Evolutionary conservation across 2,113 vertebrate species (phyloP), one percentile per base, ranked within the genome.

Genomic region (Setophaga coronata): DNA sequence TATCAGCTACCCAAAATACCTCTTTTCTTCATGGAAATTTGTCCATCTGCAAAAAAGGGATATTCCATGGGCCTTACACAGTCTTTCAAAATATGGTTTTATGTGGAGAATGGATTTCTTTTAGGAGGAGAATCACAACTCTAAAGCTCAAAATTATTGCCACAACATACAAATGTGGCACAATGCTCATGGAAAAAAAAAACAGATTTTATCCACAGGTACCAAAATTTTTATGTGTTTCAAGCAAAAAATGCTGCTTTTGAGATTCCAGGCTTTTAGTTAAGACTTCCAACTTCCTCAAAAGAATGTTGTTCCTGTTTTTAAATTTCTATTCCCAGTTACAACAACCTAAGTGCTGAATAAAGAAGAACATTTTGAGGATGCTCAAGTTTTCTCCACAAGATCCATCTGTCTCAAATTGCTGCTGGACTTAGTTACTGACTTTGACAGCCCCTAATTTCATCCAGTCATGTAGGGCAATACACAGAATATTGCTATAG

Each of bases 101-200:
- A 18, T 38, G 21, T 43, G 36, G 50, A 61, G 7, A 77, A 56
- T 1, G 2, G 8, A 7, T 53, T 79, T 62, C 14, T 78, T 66
- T 66, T 34, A 56, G 28, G 26, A 5, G 8, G 9, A 69, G 14
- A 82, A 33, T 47, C 31, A 6, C 29, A 60, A 64, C 34, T 36
- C 18, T n/a, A 34, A 20, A 67, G 25, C 12, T 10, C 24, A 64
- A 56, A 61, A 16, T n/a, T 47, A 58, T 28, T 58, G 18, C 33
- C 6, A 4, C 0, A 0, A 11, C 3, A 1, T 16, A 33, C 8
- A 12, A 56, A 84, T 48, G 20, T 43, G 13, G 8, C 11, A 21
- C 1, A 0, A 18, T 34, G 26, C 17, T 45, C 21, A 33, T 26
- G 8, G 38, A 14, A 67, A n/a, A 85, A 14, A 67, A n/a, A 43